Base-by-base conservation (phyloP, 2,797 vertebrate genomes). In the Galaxias olidus region DNA sequence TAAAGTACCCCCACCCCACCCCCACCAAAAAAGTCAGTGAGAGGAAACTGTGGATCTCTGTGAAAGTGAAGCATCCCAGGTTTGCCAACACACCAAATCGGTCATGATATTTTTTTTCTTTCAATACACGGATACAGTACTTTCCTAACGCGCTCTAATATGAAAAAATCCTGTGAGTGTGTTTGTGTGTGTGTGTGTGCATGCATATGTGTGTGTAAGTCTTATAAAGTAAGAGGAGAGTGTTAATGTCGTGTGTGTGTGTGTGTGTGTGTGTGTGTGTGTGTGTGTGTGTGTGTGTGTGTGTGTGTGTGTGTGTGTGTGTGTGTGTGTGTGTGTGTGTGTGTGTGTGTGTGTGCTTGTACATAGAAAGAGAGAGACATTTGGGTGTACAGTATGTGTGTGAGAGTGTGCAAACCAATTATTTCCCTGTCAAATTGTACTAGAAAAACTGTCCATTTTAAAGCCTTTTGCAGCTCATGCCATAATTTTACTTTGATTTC, bases 401-500 rank as follows among this genome's bases (percentile, higher is more conserved):
- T 47, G 45, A 3, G 45, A 47, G 45, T 47, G 45, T 47, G 45
- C 13, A 58, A 43, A 45, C 56, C 41, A 43, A 44, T 43, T 14
- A 44, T 44, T 44, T 58, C 45, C 13, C 30, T 30, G 30, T 30
- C 30, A 30, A 30, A 30, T 30, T 30, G 30, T 30, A n/a, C n/a
- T n/a, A n/a, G n/a, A 50, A 15, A 50, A n/a, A 50, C 48, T 0
- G n/a, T n/a, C n/a, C n/a, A n/a, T n/a, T n/a, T n/a, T n/a, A n/a
- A n/a, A n/a, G n/a, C n/a, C n/a, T n/a, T n/a, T n/a, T n/a, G n/a
- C n/a, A n/a, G 30, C 30, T 30, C 6, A 6, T 30, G 30, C 2
- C 30, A 2, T 30, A 48, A 44, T 61, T 56, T 73, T 49, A 66
- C 61, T 72, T 70, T 75, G 20, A 75, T 71, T 67, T 57, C 15